Evolutionary conservation across 1,140 invertebrate genomes (phyloP), one percentile per base, ranked within the genome.

Genomic region (Zaprionus tsacasi): DNA sequence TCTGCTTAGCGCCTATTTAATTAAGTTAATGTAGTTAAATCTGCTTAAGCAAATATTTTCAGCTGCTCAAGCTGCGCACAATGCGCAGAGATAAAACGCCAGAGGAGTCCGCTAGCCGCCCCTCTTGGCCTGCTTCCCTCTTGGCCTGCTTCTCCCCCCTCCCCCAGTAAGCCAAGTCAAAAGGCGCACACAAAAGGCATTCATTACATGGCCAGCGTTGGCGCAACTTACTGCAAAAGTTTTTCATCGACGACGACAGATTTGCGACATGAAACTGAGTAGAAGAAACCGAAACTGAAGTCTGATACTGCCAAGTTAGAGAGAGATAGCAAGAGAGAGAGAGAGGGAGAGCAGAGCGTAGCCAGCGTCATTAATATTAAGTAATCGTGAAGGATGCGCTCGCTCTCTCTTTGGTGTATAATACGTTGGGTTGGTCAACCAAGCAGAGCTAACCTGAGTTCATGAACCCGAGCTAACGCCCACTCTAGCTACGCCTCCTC

Each of bases 11-110:
- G 83, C 85, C 88, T 89, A 85, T 89, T 89, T 89, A 89, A 89
- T 89, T 88, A 85, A 85, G 81, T 89, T 89, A 89, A 89, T 89
- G 85, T 89, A 89, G 85, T 89, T 89, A 89, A 89, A 89, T 89
- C 85, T 89, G 85, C 86, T 89, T 89, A 89, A 79, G 86, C 85
- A 89, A 89, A 89, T 89, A 89, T 89, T 89, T 82, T 56, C 76
- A 85, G 63, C 61, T 70, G 79, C 70, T 55, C 45, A 15, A 15
- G 27, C 40, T 38, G 54, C 38, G 33, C 80, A 88, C 80, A 88
- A 83, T 88, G 80, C 70, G 38, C 52, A 66, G 63, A 82, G 83
- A 83, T 87, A 88, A 88, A 83, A 58, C 76, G 55, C 57, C 55
- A 45, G 40, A 45, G n/a, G 40, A 45, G n/a, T n/a, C n/a, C n/a